Conservation (phyloP, 2,113 vertebrate genomes). For the Mobula birostris region DNA sequence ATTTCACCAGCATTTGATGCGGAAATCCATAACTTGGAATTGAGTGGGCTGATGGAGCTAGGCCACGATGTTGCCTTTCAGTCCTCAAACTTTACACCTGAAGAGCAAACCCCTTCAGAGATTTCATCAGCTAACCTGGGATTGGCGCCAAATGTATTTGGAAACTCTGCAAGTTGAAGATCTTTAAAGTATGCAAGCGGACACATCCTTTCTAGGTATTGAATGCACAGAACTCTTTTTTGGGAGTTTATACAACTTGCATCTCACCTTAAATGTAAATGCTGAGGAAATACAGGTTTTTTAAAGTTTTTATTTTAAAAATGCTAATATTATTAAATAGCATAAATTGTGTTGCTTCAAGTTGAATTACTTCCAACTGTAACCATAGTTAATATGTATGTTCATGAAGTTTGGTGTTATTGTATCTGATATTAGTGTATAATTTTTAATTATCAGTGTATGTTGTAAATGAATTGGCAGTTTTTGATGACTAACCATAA, state of each 20-base stretch:
- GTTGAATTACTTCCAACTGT: slow-evolving; percentile 14
- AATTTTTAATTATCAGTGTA: background rate
- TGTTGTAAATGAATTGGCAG: background rate
- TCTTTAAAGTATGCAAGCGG: background rate
- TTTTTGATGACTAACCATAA: background rate
- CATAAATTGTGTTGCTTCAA: background rate
- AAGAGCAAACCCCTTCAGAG: slow-evolving; percentile 49
- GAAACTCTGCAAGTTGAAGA: slow-evolving; percentile 1
- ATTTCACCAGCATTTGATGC: slow-evolving; percentile 54
- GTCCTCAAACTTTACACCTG: slow-evolving; percentile 43
- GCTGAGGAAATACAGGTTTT: background rate
- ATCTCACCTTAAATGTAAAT: slow-evolving; percentile 5
- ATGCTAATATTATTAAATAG: background rate
- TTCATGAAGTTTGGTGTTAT: background rate
- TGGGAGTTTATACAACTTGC: background rate
- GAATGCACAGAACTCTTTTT: background rate
- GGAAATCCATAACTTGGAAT: slow-evolving; percentile 62
- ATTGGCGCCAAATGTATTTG: background rate
- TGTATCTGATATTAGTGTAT: background rate
- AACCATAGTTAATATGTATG: background rate
- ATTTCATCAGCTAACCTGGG: background rate
- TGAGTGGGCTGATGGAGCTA: slow-evolving; percentile 58
- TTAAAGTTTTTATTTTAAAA: background rate
- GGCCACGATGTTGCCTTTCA: slow-evolving; percentile 47
- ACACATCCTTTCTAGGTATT: background rate